These are phyloP conservation scores for Apogon talboti DNA, from an alignment of 2,797 vertebrate genomes.

Conservation along the genomic window DNA sequence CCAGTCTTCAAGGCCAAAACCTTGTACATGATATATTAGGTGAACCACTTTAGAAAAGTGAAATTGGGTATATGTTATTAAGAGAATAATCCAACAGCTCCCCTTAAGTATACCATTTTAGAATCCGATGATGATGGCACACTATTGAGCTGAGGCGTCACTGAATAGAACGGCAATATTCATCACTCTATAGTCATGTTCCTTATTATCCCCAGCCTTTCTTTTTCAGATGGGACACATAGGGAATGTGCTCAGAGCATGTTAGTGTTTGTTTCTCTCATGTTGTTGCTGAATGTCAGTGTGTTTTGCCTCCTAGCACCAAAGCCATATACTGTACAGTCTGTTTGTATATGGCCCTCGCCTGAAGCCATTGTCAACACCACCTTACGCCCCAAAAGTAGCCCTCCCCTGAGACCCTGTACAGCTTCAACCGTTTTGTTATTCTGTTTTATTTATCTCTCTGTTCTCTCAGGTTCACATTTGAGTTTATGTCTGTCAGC, in stretches of 20 bases:
- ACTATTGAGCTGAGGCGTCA: slow-evolving; percentile 13
- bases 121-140: background rate
- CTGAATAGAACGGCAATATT: slow-evolving; percentile 5
- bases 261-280: slow-evolving; percentile 33
- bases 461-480: slow-evolving; percentile 28
- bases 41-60: slow-evolving; percentile 11
- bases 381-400: slow-evolving; percentile 28
- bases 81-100: background rate
- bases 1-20: slow-evolving; percentile 1
- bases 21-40: slow-evolving; percentile 12
- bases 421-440: slow-evolving; percentile 8
- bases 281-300: slow-evolving; percentile 49
- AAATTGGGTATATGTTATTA: slow-evolving; percentile 13
- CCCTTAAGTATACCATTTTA: background rate
- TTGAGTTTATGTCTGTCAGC: background rate
- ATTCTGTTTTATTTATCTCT: slow-evolving; percentile 23
- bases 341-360: slow-evolving; percentile 45
- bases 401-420: slow-evolving; percentile 5
- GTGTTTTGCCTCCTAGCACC: slow-evolving; percentile 32
- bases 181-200: background rate
- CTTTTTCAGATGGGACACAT: slow-evolving; percentile 22
- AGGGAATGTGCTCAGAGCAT: slow-evolving; percentile 28
- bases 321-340: slow-evolving; percentile 25
- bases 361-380: slow-evolving; percentile 48
- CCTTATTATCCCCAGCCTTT: slow-evolving; percentile 21